Conservation (phyloP, 1,140 invertebrate species). For the Brachionus asplanchnoidis region DNA sequence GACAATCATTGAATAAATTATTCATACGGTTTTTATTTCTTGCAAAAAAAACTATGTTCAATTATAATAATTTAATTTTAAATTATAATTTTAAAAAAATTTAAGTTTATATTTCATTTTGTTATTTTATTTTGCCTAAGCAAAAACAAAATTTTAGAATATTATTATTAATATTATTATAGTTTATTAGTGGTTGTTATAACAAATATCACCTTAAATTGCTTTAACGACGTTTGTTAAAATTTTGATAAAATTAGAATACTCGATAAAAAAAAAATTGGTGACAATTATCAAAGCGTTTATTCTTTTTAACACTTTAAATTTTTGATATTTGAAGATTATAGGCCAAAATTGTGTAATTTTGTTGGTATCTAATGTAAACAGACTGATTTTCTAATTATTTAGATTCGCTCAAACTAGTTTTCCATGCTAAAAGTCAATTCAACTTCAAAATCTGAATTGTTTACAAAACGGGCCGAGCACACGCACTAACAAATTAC, state of each 20-base stretch:
- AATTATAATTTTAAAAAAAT: slow-evolving; percentile 2
- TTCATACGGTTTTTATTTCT: background rate
- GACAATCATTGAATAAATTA: background rate
- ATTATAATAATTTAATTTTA: slow-evolving; percentile 2
- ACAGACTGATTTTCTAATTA: background rate
- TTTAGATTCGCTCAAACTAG: background rate
- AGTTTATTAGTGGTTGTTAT: slow-evolving; percentile 19
- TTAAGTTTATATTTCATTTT: slow-evolving; percentile 6
- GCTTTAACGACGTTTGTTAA: slow-evolving; percentile 13
- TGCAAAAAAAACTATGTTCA: background rate
- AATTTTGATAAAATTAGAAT: slow-evolving; percentile 16
- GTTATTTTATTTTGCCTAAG: slow-evolving; percentile 4
- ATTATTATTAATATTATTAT: slow-evolving; percentile 19
- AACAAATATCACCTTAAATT: slow-evolving; percentile 27
- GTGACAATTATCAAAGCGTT: slow-evolving; percentile 21
- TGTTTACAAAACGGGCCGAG: background rate
- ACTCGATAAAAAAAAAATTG: slow-evolving; percentile 3
- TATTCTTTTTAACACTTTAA: background rate
- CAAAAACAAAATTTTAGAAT: slow-evolving; percentile 19
- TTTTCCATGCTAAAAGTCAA: background rate
- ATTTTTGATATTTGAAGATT: background rate
- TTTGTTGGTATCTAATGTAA: background rate
- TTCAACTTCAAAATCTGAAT: background rate
- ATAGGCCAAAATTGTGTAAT: background rate
- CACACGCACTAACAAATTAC: background rate